Percentiles rank a stretch among this genome's conserved stretches.
These are phyloP conservation scores for Manduca sexta DNA, from an alignment of 1,140 invertebrate species.

Conservation along the genomic window DNA sequence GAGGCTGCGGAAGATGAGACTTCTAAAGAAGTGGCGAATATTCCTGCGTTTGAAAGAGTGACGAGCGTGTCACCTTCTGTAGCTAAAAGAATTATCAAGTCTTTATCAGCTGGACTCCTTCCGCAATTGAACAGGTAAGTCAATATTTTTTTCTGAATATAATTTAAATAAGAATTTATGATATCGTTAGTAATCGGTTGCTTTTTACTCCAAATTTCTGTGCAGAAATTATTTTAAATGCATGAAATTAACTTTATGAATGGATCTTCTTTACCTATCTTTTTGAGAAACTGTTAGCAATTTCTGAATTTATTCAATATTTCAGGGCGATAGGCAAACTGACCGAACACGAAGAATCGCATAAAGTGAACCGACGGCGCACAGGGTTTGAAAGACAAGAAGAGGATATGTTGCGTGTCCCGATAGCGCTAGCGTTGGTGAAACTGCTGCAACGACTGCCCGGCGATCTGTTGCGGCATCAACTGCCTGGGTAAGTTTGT, in stretches of 20 bases:
- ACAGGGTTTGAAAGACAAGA: constrained; percentile 81
- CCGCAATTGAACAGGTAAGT: constrained; percentile 72
- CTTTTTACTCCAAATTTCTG: no score
- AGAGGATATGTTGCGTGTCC: constrained; percentile 91
- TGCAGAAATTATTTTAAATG: neutral
- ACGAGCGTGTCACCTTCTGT: constrained; percentile 78
- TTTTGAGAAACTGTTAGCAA: no score
- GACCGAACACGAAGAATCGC: constrained; percentile 83
- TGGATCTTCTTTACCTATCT: no score
- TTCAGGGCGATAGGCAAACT: constrained; percentile 79
- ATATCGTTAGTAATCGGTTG: neutral
- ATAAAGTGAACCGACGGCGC: constrained; percentile 85
- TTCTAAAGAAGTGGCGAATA: constrained; percentile 38
- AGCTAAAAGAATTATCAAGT: constrained; percentile 82
- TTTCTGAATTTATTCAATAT: constrained; percentile 3
- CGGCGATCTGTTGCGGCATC: constrained; percentile 79
- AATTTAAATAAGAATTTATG: no score
- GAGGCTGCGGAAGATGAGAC: constrained; percentile 49
- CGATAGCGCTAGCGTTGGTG: constrained; percentile 93
- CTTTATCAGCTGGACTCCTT: constrained; percentile 74
- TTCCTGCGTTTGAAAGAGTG: constrained; percentile 74
- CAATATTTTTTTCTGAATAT: no score
- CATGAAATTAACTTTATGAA: neutral
- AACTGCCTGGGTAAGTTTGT: constrained; percentile 83
- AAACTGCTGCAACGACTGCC: constrained; percentile 94